Conservation (phyloP, 2,113 vertebrate species). For the Psilopsiagon aurifrons region DNA sequence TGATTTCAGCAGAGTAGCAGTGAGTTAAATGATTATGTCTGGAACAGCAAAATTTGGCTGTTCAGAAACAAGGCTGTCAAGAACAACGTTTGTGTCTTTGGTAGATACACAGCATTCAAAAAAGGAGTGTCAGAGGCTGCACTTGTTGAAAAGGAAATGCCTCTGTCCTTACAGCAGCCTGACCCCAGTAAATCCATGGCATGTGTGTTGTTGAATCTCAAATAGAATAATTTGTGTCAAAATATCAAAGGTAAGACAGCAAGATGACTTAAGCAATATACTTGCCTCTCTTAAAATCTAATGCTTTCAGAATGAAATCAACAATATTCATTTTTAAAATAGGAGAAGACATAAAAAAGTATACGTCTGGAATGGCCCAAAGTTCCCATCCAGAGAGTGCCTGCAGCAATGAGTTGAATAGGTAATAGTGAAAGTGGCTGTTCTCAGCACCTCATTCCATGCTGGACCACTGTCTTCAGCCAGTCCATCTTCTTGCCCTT, state of each 20-base stretch:
- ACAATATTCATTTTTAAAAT: not conserved
- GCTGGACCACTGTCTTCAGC: not conserved
- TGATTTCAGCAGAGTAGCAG: not conserved
- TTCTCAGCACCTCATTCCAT: accelerated
- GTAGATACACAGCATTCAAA: not conserved
- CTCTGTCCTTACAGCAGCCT: not conserved
- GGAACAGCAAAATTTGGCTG: not conserved
- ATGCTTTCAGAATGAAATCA: not conserved
- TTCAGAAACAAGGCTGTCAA: not conserved
- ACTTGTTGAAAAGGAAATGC: not conserved
- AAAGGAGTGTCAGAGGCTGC: not conserved
- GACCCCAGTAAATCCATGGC: not conserved
- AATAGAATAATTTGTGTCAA: not conserved
- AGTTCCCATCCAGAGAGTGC: not conserved
- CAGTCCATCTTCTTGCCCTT: no score
- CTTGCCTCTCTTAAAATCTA: not conserved
- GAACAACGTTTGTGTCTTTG: not conserved
- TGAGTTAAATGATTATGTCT: not conserved
- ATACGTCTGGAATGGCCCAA: not conserved
- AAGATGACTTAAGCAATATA: not conserved
- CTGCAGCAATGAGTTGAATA: not conserved
- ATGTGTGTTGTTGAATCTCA: not conserved
- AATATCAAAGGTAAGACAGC: not conserved
- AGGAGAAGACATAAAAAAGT: not conserved
- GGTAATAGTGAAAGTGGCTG: not conserved